These are phyloP conservation scores for Limnephilus auricula DNA, from an alignment of 2,888 invertebrate genomes.

Conservation along the genomic window DNA sequence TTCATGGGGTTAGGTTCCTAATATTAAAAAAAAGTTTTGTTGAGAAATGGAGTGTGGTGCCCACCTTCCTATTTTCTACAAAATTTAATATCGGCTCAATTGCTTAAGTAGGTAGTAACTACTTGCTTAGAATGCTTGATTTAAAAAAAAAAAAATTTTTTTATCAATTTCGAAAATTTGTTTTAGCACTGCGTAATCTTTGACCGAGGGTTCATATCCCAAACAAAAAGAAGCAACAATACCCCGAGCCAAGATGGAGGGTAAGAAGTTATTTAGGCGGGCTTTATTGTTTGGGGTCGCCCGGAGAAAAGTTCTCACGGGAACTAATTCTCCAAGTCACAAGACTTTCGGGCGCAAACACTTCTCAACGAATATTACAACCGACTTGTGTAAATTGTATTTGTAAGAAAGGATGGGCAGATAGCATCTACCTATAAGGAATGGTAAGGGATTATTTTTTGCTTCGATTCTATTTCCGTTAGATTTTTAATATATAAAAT, in stretches of 20 bases:
- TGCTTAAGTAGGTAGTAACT: too few relatives aligned
- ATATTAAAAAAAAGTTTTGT: too few relatives aligned
- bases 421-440: not conserved
- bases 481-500: not conserved
- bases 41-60: too few relatives aligned
- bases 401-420: not conserved
- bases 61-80: too few relatives aligned
- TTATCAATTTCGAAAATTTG: not conserved
- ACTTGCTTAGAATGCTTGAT: too few relatives aligned
- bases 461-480: not conserved
- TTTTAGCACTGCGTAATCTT: not conserved
- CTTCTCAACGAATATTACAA: slow-evolving; percentile 20
- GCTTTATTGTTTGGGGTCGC: slow-evolving; percentile 54
- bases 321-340: slow-evolving; percentile 50
- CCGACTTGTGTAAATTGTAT: not conserved
- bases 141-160: too few relatives aligned
- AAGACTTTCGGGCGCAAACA: slow-evolving; percentile 14
- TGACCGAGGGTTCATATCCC: slow-evolving; percentile 25
- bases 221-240: slow-evolving; percentile 35
- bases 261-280: slow-evolving; percentile 58
- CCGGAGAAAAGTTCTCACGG: slow-evolving; percentile 62
- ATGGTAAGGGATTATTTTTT: not conserved
- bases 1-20: too few relatives aligned
- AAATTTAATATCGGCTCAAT: too few relatives aligned
- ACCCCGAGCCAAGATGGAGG: slow-evolving; percentile 55